Evolutionary conservation across 1,140 invertebrate species (phyloP), one percentile per base, ranked within the genome.

Genomic region (Drosophila athabasca): DNA sequence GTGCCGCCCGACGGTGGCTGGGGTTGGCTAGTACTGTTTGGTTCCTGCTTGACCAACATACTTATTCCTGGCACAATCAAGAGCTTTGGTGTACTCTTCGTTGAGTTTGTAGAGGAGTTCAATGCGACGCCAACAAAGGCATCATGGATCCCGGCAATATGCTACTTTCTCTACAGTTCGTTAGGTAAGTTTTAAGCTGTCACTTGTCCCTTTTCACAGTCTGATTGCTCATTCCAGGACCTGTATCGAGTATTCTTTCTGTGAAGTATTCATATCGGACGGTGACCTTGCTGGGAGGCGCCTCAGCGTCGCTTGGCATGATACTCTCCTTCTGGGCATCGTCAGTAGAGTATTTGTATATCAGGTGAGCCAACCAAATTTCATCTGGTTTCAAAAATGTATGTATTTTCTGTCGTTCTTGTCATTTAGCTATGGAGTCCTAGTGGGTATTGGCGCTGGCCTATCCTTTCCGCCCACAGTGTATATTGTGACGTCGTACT

Each of bases 211-310:
- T 8, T 7, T 29, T 8, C 45, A 24, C 26, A 15, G 26, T 46
- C 11, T 31, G 2, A 9, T 8, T 29, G 26, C 8, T 11, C 7
- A 35, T 57, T 62, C 0, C 93, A 95, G 98, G 97, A 79, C 97
- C 97, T 13, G 91, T 99, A 48, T 97, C 97, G 13, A 97, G 97
- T 89, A 95, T 97, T 75, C 92, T 98, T 45, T 97, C 97, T 0
- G 96, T 97, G 49, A 96, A 95, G 90, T 98, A 96, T 93, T 98
- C 97, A 22, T 98, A 98, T 91, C 93, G 96, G n/a, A 96, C 95
- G 8, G 96, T 98, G 15, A 97, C 97, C 4, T 94, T 98, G 29
- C 93, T 97, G 4, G 98, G 97, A 17, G 96, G 96, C 6, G 93
- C 95, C 5, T 95, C 97, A 61, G 96, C 97, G 0, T 95, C 96